A percentile compares a stretch with the other conserved stretches of the same genome.
Conservation (phyloP, 2,888 invertebrate species). For the Cryptosula pallasiana region DNA sequence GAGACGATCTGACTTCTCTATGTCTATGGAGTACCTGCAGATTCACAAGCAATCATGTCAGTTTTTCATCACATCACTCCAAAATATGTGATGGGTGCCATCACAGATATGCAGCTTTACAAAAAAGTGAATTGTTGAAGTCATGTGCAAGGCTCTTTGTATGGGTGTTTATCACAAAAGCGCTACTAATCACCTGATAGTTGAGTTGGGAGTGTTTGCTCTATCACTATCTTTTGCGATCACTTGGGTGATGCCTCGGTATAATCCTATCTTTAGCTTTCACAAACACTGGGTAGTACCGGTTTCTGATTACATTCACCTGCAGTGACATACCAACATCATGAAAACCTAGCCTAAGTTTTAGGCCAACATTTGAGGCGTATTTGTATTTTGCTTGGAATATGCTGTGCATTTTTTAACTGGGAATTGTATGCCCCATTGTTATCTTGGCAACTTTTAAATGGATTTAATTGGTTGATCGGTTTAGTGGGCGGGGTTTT, state of each 20-base stretch:
- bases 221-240: slow-evolving; percentile 6
- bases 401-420: no score
- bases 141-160: no score
- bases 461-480: no score
- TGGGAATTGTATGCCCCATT: no score
- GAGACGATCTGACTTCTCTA: slow-evolving; percentile 26
- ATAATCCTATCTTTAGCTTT: slow-evolving; percentile 27
- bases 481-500: no score
- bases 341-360: no score
- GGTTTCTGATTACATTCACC: slow-evolving; percentile 29
- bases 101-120: background rate
- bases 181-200: no score
- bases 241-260: background rate
- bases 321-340: slow-evolving; percentile 9
- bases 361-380: no score
- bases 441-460: no score
- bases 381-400: no score
- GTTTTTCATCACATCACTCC: background rate
- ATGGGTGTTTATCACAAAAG: no score
- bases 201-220: background rate
- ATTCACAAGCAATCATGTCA: background rate
- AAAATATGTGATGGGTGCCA: background rate
- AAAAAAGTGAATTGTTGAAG: no score
- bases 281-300: slow-evolving; percentile 28
- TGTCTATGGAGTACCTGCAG: background rate